Evolutionary conservation across 2,888 invertebrate genomes (phyloP), one percentile per base, ranked within the genome.

Genomic region (Pollenia labialis): DNA sequence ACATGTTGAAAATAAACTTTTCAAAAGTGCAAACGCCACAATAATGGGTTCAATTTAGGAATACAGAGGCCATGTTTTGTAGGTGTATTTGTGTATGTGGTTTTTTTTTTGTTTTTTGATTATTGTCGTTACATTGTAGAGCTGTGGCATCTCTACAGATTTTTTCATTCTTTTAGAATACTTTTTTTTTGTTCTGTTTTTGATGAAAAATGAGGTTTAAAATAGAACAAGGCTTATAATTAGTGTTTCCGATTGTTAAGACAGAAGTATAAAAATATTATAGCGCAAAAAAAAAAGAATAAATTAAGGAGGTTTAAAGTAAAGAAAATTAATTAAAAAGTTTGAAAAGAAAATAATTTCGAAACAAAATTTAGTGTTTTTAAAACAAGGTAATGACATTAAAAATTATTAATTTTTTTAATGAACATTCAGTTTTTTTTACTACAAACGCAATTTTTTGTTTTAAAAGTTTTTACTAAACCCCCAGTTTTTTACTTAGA

Each of bases 11-110:
- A 83, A 80, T 87, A 84, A 87, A 84, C 87, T 87, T 83, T 87
- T 84, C 76, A 83, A 86, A 86, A 86, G 82, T 80, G 82, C 87
- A 87, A 87, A 87, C 87, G 87, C 87, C 87, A 87, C 87, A 87
- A 82, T 87, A 87, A 87, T 87, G 87, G 87, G 87, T 87, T 87
- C 87, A 87, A 87, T 87, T 87, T 87, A 74, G 54, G 50, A 84
- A 84, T 81, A 87, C 87, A 84, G 87, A 81, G 87, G 87, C 87
- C 84, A 84, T 87, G 87, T 87, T 86, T 84, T 68, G 50, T 76
- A 74, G 84, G 77, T 79, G 77, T 84, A 84, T 72, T 42, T 42
- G 68, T 79, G 48, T 76, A 23, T 60, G 66, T 58, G 1, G 60
- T 9, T 62, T 11, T 62, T 12, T 52, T 2, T 42, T 11, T 52